Percentiles rank a stretch among this genome's conserved stretches.
Evolutionary conservation across 2,888 invertebrate species (phyloP).

Genomic region (Drosophila helvetica): DNA sequence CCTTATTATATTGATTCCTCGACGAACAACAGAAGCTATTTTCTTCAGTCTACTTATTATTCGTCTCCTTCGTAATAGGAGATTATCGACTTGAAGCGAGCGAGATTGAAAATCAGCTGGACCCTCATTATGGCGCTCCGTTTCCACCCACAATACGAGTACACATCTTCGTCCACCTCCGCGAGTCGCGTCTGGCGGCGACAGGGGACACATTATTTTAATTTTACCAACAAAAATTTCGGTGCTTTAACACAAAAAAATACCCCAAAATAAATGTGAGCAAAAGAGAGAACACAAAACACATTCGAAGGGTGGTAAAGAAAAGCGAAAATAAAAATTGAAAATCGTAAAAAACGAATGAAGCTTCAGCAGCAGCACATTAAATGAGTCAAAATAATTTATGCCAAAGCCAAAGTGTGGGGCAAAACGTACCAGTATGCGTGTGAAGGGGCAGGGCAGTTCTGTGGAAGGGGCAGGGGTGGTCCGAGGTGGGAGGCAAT

Average conservation of each 20-base stretch:
- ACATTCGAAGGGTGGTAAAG: conserved; percentile 64
- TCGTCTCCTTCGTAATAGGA: conserved; percentile 21
- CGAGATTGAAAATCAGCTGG: conserved; percentile 35
- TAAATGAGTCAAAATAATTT: conserved; percentile 79
- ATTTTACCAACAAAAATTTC: conserved; percentile 68
- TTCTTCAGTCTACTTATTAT: conserved; percentile 7
- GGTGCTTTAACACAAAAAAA: conserved; percentile 59
- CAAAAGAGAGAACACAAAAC: conserved; percentile 35
- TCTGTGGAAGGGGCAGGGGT: background rate
- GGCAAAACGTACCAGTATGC: background rate
- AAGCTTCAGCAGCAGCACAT: conserved; percentile 55
- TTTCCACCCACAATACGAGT: background rate
- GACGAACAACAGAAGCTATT: background rate
- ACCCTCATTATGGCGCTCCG: background rate
- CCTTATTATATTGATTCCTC: background rate
- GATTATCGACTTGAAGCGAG: conserved; percentile 46
- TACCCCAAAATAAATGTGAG: conserved; percentile 56
- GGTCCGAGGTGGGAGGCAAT: conserved; percentile 11
- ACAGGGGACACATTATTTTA: conserved; percentile 83
- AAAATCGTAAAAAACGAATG: conserved; percentile 66
- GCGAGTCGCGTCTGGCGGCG: conserved; percentile 72
- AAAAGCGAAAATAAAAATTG: conserved; percentile 59
- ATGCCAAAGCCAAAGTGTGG: conserved; percentile 59
- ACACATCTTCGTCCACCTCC: conserved; percentile 2
- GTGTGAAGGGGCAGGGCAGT: conserved; percentile 2